Evolutionary conservation across 53 echinoderm and acorn worm species (phyloP).

Genomic region (Actinopyga echinites): DNA sequence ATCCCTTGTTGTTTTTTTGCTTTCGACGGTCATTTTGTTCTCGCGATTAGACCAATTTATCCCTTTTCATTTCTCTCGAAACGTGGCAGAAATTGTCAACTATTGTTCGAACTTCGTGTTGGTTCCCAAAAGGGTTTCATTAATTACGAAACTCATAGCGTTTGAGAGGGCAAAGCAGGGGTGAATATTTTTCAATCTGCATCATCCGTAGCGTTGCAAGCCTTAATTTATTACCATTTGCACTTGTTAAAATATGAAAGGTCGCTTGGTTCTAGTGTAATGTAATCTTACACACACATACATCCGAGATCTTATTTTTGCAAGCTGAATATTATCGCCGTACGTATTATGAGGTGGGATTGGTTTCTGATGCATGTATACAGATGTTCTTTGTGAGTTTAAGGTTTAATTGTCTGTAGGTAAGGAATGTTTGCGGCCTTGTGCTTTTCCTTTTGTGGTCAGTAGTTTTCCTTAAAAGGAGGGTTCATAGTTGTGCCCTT

Average conservation of each 20-base stretch:
- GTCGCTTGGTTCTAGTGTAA: constrained; percentile 51
- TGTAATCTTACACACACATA: constrained; percentile 37
- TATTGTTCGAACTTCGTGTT: not conserved
- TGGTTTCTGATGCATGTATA: constrained; percentile 12
- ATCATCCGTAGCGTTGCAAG: constrained; percentile 43
- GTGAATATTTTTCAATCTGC: constrained; percentile 36
- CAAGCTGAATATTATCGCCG: constrained; percentile 30
- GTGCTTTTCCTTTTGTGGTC: constrained; percentile 38
- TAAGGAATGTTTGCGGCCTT: constrained; percentile 37
- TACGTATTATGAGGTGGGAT: constrained; percentile 16
- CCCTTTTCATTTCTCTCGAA: not conserved
- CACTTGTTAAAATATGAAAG: constrained; percentile 79
- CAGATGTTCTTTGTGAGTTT: constrained; percentile 33
- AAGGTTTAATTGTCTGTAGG: constrained; percentile 35
- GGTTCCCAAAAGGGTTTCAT: constrained; percentile 38
- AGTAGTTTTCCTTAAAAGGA: constrained; percentile 29
- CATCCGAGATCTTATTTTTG: constrained; percentile 40
- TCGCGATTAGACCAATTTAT: constrained; percentile 8
- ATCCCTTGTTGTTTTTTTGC: constrained; percentile 26
- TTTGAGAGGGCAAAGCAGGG: constrained; percentile 30
- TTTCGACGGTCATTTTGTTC: constrained; percentile 3
- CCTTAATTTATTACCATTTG: constrained; percentile 72
- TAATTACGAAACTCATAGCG: constrained; percentile 18
- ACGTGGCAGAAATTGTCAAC: constrained; percentile 19
- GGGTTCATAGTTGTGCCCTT: constrained; percentile 24